Evolutionary conservation across 64 coral and sea anemone species (phyloP), one percentile per base, ranked within the genome.

Genomic region (Dendronephthya gigantea): DNA sequence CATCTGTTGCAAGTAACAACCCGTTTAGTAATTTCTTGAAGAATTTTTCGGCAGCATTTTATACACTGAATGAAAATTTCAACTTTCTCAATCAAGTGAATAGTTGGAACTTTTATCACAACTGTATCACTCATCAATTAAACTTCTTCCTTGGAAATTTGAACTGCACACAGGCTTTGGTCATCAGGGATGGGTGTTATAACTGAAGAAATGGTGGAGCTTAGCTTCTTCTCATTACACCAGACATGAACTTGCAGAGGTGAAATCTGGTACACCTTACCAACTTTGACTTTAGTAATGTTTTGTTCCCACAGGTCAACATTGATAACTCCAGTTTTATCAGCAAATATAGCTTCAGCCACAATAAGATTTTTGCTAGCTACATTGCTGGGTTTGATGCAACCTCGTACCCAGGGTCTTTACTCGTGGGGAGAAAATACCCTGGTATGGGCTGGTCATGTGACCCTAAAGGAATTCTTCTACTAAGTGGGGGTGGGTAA

Each of bases 1-100:
- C 83, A 85, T 48, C 43, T 90, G 69, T 85, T 48, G 25, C 88
- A 90, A 48, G 70, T 59, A 28, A 90, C 88, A 8, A 90, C 50
- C 43, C 11, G 84, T 47, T 59, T 48, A 17, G 88, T 83, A 9
- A 36, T 79, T 35, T 40, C 36, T 50, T 90, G 88, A 11, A 85
- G 48, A 69, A 85, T 90, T 41, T 34, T 75, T 32, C 83, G 33
- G 43, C 32, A 85, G 49, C 83, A 90, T 31, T 90, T 85, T 9
- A 85, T 23, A 30, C 83, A 90, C 8, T 50, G 83, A 16, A 85
- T 36, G 35, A 84, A 72, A 74, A 19, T 90, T 65, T 90, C 22
- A 23, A 90, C 27, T 84, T 90, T 51, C 30, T 90, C 52, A 50
- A 84, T 32, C 4, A 47, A 84, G 27, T 84, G 39, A 47, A 90